Evolutionary conservation across 2,113 vertebrate genomes (phyloP).

Genomic region (Struthidea cinerea): DNA sequence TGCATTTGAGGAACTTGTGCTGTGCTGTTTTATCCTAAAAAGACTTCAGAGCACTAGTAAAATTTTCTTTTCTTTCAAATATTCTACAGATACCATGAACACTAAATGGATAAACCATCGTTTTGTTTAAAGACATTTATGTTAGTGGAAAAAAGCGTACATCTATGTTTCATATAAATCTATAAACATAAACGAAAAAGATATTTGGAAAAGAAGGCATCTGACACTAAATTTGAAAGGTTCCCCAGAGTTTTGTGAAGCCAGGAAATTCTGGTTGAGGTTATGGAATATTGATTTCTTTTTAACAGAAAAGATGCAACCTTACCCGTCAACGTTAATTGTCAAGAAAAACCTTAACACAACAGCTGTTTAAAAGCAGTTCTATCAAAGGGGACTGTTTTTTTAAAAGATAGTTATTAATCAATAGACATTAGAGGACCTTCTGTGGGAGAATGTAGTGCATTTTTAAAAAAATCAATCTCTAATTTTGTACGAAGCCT

Average conservation of each 20-base stretch:
- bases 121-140: neutral
- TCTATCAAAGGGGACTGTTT: neutral
- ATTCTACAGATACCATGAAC: neutral
- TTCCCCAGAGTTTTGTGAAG: neutral
- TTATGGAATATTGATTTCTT: constrained; percentile 41
- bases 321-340: neutral
- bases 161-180: neutral
- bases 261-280: constrained; percentile 18
- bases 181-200: constrained; percentile 16
- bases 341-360: constrained; percentile 5
- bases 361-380: constrained; percentile 23
- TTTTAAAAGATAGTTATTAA: neutral
- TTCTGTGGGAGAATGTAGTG: constrained; percentile 15
- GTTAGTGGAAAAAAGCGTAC: neutral
- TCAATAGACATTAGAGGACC: constrained; percentile 1
- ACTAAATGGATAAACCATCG: neutral
- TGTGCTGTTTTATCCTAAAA: constrained; percentile 12
- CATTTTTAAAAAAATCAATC: constrained; percentile 33
- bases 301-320: constrained; percentile 25
- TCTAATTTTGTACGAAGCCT: constrained; percentile 36
- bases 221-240: constrained; percentile 2
- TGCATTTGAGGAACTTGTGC: constrained; percentile 16
- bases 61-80: neutral
- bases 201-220: neutral
- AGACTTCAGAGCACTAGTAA: neutral